Evolutionary conservation across 2,113 vertebrate species (phyloP).

Genomic region (Synchiropus splendidus): DNA sequence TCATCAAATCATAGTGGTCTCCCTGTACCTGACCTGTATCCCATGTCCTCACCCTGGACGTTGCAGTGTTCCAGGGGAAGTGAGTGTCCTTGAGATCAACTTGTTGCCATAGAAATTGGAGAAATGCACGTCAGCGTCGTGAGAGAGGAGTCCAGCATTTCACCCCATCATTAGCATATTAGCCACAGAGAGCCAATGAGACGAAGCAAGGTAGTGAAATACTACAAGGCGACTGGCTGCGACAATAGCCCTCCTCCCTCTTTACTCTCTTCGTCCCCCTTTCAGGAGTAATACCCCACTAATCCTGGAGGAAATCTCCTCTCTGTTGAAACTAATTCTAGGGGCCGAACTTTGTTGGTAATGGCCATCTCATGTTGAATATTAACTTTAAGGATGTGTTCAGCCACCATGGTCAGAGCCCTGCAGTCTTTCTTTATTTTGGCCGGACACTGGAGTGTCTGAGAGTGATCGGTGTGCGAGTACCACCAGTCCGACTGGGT

Average conservation of each 20-base stretch:
- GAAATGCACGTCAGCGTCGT: slow-evolving; percentile 48
- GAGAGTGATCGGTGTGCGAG: slow-evolving; percentile 46
- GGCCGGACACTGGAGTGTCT: slow-evolving; percentile 52
- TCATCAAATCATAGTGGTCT: neutral
- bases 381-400: slow-evolving; percentile 9
- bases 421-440: slow-evolving; percentile 32
- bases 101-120: slow-evolving; percentile 61
- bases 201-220: slow-evolving; percentile 37
- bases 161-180: slow-evolving; percentile 60
- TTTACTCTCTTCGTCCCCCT: slow-evolving; percentile 29
- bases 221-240: slow-evolving; percentile 56
- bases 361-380: slow-evolving; percentile 12
- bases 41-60: slow-evolving; percentile 7
- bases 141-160: slow-evolving; percentile 49
- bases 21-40: slow-evolving; percentile 1
- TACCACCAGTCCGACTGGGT: slow-evolving; percentile 18
- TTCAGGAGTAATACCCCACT: slow-evolving; percentile 34
- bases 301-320: slow-evolving; percentile 53
- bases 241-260: slow-evolving; percentile 48
- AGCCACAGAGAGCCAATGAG: slow-evolving; percentile 60
- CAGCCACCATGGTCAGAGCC: slow-evolving; percentile 18
- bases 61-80: slow-evolving; percentile 29
- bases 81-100: slow-evolving; percentile 46
- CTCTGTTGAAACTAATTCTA: slow-evolving; percentile 23
- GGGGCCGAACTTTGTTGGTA: slow-evolving; percentile 19